phyloP scores from a whole-genome alignment of 1,140 invertebrate species.

The Teleogryllus occipitalis region DNA sequence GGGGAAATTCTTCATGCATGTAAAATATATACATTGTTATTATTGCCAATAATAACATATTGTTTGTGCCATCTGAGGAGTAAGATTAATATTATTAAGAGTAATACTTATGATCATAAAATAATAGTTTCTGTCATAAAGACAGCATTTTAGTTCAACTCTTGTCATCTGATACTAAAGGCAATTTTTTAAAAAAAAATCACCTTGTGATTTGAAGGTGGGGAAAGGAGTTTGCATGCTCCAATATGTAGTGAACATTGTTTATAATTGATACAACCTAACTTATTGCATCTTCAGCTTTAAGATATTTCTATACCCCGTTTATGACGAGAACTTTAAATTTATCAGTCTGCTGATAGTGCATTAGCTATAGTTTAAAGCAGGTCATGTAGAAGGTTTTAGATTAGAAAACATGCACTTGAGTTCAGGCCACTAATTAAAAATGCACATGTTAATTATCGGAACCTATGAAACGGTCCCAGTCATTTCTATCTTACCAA shows the following conservation, averaged over 20 bases:
- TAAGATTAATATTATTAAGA: slow-evolving; percentile 1
- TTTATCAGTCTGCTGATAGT: background rate
- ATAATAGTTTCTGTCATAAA: background rate
- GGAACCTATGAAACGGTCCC: background rate
- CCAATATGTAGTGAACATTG: background rate
- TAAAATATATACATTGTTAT: background rate
- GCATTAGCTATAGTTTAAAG: slow-evolving; percentile 1
- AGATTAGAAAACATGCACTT: slow-evolving; percentile 8
- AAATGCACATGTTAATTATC: slow-evolving; percentile 16
- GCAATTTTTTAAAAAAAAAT: background rate
- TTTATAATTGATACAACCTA: slow-evolving; percentile 3
- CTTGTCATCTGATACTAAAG: background rate
- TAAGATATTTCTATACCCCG: background rate
- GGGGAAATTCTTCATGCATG: background rate
- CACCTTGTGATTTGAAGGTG: background rate
- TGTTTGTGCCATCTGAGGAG: background rate
- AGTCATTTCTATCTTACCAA: slow-evolving; percentile 20
- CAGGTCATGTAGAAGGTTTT: background rate
- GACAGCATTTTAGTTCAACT: background rate
- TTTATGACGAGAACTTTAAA: slow-evolving; percentile 8
- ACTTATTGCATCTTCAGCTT: slow-evolving; percentile 7
- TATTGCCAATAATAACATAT: background rate
- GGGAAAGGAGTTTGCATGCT: background rate
- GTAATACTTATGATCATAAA: background rate
- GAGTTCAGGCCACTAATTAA: slow-evolving; percentile 13